Base-by-base conservation (phyloP, 2,797 vertebrate genomes). In the Enteromius fasciolatus region DNA sequence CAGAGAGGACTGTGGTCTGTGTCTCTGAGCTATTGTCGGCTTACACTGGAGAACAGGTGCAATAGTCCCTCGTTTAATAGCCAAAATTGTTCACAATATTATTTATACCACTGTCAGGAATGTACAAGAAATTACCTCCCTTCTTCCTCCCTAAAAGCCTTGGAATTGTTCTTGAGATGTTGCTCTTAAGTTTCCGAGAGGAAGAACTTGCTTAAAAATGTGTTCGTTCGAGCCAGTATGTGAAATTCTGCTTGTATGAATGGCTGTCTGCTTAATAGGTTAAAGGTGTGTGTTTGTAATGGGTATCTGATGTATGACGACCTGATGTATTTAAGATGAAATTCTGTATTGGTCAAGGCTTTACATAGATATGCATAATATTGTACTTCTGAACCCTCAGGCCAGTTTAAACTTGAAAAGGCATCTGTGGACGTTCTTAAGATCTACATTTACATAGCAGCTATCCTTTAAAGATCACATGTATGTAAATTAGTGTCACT, bases 61-160 rank as follows among this genome's bases (percentile, higher is more conserved):
- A 46, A 20, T 17, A 72, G 54, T 73, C 54, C 17, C 41, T 64
- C 23, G 41, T 63, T 73, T 73, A 73, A 18, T 4, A 39, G 63
- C n/a, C 48, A 68, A 25, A 52, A 48, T 15, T 39, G 33, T 79
- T 79, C 57, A 5, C 44, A 7, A 6, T 9, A 23, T 50, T 39
- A 36, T 64, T 64, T 36, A 41, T 23, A 73, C 18, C 68, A 70
- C 67, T 72, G 18, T 72, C 69, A 74, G 44, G 61, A 75, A 75
- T 41, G 54, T 57, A 75, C 17, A 52, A 57, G n/a, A 52, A 81
- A 50, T 52, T 66, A 73, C 70, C 72, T 75, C 61, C 48, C 33
- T 31, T 23, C 14, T 39, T 41, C 48, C 46, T 66, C 44, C 17
- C n/a, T 33, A 3, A 80, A 81, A 67, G 41, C 69, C 31, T 74